phyloP scores from a whole-genome alignment of 2,797 vertebrate genomes.

The Cuculus canorus region DNA sequence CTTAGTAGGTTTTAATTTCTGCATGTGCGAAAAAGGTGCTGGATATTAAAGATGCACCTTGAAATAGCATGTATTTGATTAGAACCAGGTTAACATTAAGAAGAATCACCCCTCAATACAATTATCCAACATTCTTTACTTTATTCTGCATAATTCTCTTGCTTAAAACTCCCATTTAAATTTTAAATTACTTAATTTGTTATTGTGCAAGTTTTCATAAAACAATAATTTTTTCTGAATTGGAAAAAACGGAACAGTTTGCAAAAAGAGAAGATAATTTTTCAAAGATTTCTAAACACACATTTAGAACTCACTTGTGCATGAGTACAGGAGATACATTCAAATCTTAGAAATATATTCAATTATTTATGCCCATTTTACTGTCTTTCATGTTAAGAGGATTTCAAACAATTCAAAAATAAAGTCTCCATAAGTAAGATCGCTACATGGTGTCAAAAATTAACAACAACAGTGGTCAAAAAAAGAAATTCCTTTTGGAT shows the following conservation, averaged over 20 bases:
- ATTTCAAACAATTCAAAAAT: not conserved
- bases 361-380: not conserved
- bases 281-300: not conserved
- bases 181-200: not conserved
- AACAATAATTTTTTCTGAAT: not conserved
- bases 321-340: not conserved
- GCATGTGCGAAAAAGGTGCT: not conserved
- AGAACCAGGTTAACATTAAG: not conserved
- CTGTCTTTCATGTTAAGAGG: not conserved
- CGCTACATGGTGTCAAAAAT: not conserved
- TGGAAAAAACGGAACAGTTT: not conserved
- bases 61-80: not conserved
- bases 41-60: not conserved
- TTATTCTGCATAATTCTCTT: not conserved
- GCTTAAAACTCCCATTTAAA: not conserved
- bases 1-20: not conserved
- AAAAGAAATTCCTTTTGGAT: not conserved
- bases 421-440: not conserved
- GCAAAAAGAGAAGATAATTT: not conserved
- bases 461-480: not conserved
- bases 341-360: not conserved
- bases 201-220: not conserved
- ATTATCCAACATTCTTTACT: not conserved
- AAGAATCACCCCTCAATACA: not conserved
- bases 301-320: not conserved